Base-by-base conservation (phyloP, 2,113 vertebrate genomes). In the Pangasianodon hypophthalmus region DNA sequence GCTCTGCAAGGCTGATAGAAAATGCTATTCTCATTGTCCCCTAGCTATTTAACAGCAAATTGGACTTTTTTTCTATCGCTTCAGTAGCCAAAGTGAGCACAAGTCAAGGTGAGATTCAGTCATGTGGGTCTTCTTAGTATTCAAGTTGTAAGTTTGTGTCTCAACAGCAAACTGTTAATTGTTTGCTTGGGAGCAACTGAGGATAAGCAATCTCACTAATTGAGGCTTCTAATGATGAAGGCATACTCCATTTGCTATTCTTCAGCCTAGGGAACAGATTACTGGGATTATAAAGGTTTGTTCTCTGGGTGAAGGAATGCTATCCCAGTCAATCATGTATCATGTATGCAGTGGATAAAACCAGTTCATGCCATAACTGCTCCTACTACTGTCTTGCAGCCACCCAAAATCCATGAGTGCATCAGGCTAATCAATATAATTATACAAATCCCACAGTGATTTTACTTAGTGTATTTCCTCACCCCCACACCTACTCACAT, bases 171-270 rank as follows among this genome's bases (percentile, higher is more conserved):
- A 13, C 54, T 71, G 67, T 32, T 71, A 32, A 71, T 73, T 82
- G 84, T 87, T 89, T 88, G 84, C 90, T 86, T 73, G 54, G 60
- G 32, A 77, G 52, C 84, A 87, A 24, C 79, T 50, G 75, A 64
- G 67, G 84, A 89, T 89, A 75, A 89, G 83, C 88, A 91, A 82
- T 84, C 41, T 44, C 62, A 73, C 50, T 82, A 86, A 85, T 86
- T 32, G 24, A 1, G 32, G 84, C 73, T 80, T 69, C 52, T 75
- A 75, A 73, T 73, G 77, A 86, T 73, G 77, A 86, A 86, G 29
- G 18, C 84, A 62, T 44, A 44, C 32, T 16, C 9, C 69, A 73
- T 73, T 16, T 73, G 69, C 32, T 73, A 6, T 37, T 71, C 69
- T 18, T 7, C 32, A 41, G 69, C 32, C 32, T 41, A 5, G 6